Percentiles rank a stretch among this genome's conserved stretches.
Conservation (phyloP, 2,888 invertebrate species). For the Drosophila mimica region DNA sequence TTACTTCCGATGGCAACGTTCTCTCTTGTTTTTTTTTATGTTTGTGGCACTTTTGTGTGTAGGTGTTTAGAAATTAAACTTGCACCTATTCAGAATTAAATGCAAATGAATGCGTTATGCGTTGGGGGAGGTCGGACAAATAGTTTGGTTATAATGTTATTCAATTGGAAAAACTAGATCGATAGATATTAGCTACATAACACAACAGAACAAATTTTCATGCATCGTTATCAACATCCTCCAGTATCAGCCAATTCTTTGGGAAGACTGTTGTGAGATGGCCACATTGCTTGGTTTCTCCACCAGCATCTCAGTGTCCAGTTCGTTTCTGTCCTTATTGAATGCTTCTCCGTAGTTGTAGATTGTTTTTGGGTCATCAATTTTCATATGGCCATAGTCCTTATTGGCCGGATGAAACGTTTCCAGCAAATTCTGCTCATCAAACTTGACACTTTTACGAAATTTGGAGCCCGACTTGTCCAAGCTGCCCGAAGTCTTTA, state of each 20-base stretch:
- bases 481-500: constrained; percentile 96
- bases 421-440: constrained; percentile 99
- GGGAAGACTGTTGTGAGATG: constrained; percentile 83
- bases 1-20: too few relatives aligned
- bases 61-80: constrained; percentile 55
- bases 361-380: constrained; percentile 99
- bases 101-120: constrained; percentile 61
- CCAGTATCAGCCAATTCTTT: constrained; percentile 89
- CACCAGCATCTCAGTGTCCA: constrained; percentile 90
- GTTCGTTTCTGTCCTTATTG: constrained; percentile 86
- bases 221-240: constrained; percentile 86
- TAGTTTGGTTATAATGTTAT: constrained; percentile 25
- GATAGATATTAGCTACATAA: constrained; percentile 40
- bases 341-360: constrained; percentile 88
- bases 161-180: constrained; percentile 23
- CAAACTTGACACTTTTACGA: constrained; percentile 92
- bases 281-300: constrained; percentile 87
- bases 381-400: constrained; percentile 99
- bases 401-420: constrained; percentile 99
- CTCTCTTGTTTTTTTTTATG: neutral
- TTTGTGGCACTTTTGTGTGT: constrained; percentile 67
- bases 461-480: constrained; percentile 87
- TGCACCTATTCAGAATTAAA: constrained; percentile 65
- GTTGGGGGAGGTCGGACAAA: constrained; percentile 59
- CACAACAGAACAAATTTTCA: constrained; percentile 39